phyloP scores from a whole-genome alignment of 2,888 invertebrate genomes.

The Eustalomyia histrio region DNA sequence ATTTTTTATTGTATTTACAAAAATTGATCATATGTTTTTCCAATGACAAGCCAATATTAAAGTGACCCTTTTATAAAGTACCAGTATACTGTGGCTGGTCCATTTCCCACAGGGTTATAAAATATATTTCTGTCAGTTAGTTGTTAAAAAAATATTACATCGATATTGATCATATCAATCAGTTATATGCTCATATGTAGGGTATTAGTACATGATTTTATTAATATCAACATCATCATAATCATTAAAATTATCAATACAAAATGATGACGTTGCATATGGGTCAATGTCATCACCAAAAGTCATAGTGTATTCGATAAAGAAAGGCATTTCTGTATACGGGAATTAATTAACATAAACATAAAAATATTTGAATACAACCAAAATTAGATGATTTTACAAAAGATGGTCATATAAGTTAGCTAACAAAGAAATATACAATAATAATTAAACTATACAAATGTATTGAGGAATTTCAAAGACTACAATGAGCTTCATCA shows the following conservation, averaged over 20 bases:
- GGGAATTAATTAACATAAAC: conserved; percentile 43
- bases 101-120: no score
- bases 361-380: conserved; percentile 17
- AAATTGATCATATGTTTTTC: no score
- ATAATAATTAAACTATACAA: conserved; percentile 9
- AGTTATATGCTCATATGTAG: background rate
- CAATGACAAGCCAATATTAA: no score
- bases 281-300: conserved; percentile 38
- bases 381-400: conserved; percentile 21
- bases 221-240: background rate
- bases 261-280: conserved; percentile 23
- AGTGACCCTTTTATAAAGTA: no score
- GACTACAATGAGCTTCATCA: background rate
- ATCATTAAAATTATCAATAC: conserved; percentile 7
- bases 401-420: conserved; percentile 8
- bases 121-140: no score
- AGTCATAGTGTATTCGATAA: background rate
- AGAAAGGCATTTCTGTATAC: conserved; percentile 2
- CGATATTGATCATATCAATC: no score
- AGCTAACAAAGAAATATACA: background rate
- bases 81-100: no score
- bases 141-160: no score
- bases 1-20: no score
- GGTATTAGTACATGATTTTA: background rate
- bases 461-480: conserved; percentile 2